A percentile compares a stretch with the other conserved stretches of the same genome.
Evolutionary conservation across 2,797 vertebrate species (phyloP).

Genomic region (Crocodylus rhombifer): DNA sequence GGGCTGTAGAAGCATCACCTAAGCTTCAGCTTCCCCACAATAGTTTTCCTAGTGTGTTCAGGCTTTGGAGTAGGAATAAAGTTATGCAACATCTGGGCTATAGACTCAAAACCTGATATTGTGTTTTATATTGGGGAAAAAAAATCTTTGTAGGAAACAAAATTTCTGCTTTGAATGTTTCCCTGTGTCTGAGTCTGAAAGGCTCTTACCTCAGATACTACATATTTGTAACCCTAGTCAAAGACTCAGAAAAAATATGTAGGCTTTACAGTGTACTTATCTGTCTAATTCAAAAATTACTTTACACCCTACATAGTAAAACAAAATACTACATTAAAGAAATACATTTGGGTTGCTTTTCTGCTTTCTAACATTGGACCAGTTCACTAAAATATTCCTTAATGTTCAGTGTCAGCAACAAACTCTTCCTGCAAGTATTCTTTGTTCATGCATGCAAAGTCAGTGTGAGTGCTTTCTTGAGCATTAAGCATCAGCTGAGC

Average conservation of each 20-base stretch:
- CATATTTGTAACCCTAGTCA: neutral
- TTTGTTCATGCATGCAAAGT: neutral
- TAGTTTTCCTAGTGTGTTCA: neutral
- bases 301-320: neutral
- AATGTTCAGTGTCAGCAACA: neutral
- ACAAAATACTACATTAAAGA: neutral
- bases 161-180: neutral
- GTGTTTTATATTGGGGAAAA: neutral
- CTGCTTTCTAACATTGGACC: neutral
- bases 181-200: neutral
- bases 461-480: neutral
- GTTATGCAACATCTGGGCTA: neutral
- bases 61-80: neutral
- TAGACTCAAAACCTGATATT: neutral
- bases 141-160: neutral
- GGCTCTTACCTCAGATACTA: neutral
- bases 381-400: neutral
- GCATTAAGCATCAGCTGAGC: neutral
- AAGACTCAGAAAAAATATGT: neutral
- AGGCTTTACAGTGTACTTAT: neutral
- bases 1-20: rapidly evolving
- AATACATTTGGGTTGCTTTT: neutral
- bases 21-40: neutral
- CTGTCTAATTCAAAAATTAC: neutral
- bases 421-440: neutral